Evolutionary conservation across 2,113 vertebrate species (phyloP).

Genomic region (Ameiurus melas): DNA sequence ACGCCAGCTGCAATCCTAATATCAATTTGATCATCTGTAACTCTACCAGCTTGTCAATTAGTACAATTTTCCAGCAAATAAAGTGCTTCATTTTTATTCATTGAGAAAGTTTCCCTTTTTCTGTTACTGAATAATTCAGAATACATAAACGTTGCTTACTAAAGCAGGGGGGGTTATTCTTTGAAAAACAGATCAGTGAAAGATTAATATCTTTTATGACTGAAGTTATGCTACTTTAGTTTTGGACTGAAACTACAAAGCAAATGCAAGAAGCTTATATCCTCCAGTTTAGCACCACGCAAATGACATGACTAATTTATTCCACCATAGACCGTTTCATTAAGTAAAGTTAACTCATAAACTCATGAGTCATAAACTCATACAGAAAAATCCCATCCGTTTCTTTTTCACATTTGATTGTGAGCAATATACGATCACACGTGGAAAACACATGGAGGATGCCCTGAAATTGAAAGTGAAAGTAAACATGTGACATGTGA

Average conservation of each 20-base stretch:
- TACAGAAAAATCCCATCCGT: not conserved
- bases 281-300: not conserved
- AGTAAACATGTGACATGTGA: not conserved
- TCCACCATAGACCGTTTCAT: not conserved
- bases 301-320: not conserved
- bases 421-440: not conserved
- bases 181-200: too few species aligned
- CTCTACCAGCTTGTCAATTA: slow-evolving; percentile 65
- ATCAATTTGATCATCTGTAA: slow-evolving; percentile 71
- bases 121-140: not conserved
- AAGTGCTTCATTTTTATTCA: slow-evolving; percentile 45
- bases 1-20: slow-evolving; percentile 66
- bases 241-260: not conserved
- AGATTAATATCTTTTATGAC: not conserved
- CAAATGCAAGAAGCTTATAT: not conserved
- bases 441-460: not conserved
- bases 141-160: not conserved
- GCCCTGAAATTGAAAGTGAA: not conserved
- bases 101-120: slow-evolving; percentile 13
- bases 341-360: not conserved
- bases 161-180: too few species aligned
- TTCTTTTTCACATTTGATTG: not conserved
- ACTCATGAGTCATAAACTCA: not conserved
- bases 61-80: slow-evolving; percentile 59
- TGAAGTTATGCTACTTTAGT: not conserved